Evolutionary conservation across 2,797 vertebrate species (phyloP).

Genomic region (Rallus crepitans): DNA sequence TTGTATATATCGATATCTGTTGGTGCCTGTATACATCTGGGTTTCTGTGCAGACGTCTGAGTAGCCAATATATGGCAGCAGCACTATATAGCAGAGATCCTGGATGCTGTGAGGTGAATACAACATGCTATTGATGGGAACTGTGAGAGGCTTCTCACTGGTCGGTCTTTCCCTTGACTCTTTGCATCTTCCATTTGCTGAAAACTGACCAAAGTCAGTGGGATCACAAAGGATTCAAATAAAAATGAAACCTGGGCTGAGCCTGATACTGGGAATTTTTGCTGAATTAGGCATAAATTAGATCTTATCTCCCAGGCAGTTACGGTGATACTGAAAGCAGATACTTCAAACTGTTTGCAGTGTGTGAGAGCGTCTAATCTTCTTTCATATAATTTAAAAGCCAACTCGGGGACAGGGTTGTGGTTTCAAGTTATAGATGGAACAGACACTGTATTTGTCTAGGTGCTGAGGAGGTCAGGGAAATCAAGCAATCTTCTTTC

Average conservation of each 20-base stretch:
- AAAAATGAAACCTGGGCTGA: not conserved
- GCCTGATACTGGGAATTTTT: slow-evolving; percentile 24
- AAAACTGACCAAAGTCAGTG: not conserved
- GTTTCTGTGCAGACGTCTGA: not conserved
- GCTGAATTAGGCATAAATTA: slow-evolving; percentile 55
- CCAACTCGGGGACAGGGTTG: not conserved
- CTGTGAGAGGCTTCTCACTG: not conserved
- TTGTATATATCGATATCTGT: rapidly evolving
- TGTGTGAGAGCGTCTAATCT: slow-evolving; percentile 14
- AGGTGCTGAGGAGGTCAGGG: not conserved
- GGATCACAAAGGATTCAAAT: not conserved
- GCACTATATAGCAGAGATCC: not conserved
- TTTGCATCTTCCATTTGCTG: not conserved
- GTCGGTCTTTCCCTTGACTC: not conserved
- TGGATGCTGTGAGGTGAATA: not conserved
- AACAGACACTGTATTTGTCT: not conserved
- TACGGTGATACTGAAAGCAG: slow-evolving; percentile 43
- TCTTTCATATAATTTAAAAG: slow-evolving; percentile 28
- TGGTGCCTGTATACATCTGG: not conserved
- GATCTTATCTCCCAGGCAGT: slow-evolving; percentile 47
- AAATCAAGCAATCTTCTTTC: slow-evolving; percentile 9
- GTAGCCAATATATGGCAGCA: not conserved
- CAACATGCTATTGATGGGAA: not conserved
- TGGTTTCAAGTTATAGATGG: slow-evolving; percentile 16
- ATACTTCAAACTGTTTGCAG: slow-evolving; percentile 31